A percentile compares a stretch with the other conserved stretches of the same genome.
These are phyloP conservation scores for Zapornia atra DNA, from an alignment of 2,113 vertebrate species.

Conservation along the genomic window DNA sequence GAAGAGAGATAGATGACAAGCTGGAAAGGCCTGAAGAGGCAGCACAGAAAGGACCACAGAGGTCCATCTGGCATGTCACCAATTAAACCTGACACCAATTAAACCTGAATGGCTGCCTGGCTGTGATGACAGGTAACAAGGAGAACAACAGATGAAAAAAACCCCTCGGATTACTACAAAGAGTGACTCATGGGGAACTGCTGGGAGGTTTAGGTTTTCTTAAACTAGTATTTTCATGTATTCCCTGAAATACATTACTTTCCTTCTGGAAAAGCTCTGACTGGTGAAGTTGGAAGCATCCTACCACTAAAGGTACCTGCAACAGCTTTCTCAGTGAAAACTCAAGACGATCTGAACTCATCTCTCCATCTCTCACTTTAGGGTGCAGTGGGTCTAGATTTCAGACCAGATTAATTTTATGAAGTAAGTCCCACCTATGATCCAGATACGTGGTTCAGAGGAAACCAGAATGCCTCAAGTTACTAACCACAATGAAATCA, in stretches of 20 bases:
- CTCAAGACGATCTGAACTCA: not conserved
- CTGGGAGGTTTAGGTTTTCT: fast-evolving
- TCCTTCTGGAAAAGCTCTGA: not conserved
- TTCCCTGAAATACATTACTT: not conserved
- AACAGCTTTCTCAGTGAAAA: not conserved
- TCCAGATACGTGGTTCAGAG: not conserved
- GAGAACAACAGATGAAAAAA: not conserved
- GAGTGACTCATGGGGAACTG: not conserved
- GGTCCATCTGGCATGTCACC: fast-evolving
- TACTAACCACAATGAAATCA: not conserved
- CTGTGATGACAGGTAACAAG: not conserved
- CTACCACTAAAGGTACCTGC: not conserved
- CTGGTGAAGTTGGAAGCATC: not conserved
- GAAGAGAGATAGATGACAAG: not conserved
- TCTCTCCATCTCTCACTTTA: not conserved
- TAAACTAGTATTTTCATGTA: not conserved
- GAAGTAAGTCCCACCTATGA: not conserved
- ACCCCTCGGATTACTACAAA: not conserved
- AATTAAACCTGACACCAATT: not conserved
- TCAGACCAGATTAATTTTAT: not conserved
- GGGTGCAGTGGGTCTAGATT: not conserved
- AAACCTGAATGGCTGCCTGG: not conserved
- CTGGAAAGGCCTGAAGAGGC: not conserved
- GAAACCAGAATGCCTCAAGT: not conserved
- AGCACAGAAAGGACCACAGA: not conserved